These are phyloP conservation scores for Caenorhabditis sp. DNA, from an alignment of 2,888 invertebrate genomes.

Conservation along the genomic window DNA sequence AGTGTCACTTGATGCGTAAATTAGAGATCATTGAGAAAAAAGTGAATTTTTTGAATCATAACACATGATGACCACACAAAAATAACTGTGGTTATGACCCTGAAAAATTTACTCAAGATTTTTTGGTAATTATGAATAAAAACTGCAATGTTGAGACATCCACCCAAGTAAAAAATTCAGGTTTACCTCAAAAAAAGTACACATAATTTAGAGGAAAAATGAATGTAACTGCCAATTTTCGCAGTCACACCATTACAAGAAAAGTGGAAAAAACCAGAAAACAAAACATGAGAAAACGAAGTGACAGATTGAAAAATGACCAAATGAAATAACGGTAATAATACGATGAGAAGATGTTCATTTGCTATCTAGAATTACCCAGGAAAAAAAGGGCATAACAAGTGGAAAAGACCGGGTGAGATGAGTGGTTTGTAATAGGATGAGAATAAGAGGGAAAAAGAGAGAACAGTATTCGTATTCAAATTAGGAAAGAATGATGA, in stretches of 20 bases:
- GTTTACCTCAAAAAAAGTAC: too few species aligned
- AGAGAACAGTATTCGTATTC: background rate
- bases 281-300: background rate
- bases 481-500: background rate
- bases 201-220: too few species aligned
- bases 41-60: background rate
- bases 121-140: background rate
- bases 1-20: background rate
- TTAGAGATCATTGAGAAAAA: background rate
- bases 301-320: background rate
- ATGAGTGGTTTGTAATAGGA: background rate
- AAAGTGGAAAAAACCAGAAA: background rate
- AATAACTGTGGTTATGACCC: background rate
- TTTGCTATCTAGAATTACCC: background rate
- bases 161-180: too few species aligned
- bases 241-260: too few species aligned
- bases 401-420: slow-evolving; percentile 1
- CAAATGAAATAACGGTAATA: background rate
- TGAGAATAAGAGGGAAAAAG: background rate
- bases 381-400: background rate
- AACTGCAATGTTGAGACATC: too few species aligned
- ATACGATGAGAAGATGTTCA: background rate
- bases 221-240: too few species aligned
- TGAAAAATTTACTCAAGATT: background rate
- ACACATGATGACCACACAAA: background rate